Percentiles rank a stretch among this genome's conserved stretches.
Conservation (phyloP, 2,797 vertebrate species). For the Pachyuromys duprasi region DNA sequence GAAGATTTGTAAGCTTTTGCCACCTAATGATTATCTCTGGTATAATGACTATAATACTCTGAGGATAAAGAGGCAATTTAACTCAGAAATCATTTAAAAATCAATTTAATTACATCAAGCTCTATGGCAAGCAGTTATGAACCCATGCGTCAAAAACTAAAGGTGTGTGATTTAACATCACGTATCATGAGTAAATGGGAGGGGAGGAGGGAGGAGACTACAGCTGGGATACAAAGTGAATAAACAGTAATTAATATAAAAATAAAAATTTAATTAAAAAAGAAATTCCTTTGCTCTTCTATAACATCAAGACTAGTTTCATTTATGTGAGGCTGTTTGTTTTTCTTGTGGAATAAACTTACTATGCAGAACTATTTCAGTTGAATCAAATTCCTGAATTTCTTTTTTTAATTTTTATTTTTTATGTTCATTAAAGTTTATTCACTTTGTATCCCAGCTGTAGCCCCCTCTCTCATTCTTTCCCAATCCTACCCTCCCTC, state of each 20-base stretch:
- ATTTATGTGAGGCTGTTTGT: conserved; percentile 24
- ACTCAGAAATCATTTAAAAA: conserved; percentile 68
- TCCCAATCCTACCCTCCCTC: no score
- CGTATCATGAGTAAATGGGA: not conserved
- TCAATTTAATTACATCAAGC: conserved; percentile 62
- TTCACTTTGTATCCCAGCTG: no score
- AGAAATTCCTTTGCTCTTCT: conserved; percentile 28
- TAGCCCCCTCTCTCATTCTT: no score
- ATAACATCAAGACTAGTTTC: not conserved
- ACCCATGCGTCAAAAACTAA: conserved; percentile 53
- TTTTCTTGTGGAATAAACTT: conserved; percentile 49
- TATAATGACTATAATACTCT: conserved; percentile 40
- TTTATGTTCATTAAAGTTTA: no score
- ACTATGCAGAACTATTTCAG: not conserved
- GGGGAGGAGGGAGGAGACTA: no score
- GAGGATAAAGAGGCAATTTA: conserved; percentile 37
- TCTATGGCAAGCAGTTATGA: conserved; percentile 51
- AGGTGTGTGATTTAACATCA: not conserved
- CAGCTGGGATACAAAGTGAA: no score
- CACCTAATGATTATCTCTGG: conserved; percentile 46
- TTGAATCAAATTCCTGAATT: not conserved
- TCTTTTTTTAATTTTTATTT: not conserved
- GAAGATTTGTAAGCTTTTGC: conserved; percentile 73
- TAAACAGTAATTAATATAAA: no score
- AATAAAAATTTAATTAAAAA: no score